Conservation (phyloP, 2,113 vertebrate genomes). For the Marcusenius ussheri region DNA sequence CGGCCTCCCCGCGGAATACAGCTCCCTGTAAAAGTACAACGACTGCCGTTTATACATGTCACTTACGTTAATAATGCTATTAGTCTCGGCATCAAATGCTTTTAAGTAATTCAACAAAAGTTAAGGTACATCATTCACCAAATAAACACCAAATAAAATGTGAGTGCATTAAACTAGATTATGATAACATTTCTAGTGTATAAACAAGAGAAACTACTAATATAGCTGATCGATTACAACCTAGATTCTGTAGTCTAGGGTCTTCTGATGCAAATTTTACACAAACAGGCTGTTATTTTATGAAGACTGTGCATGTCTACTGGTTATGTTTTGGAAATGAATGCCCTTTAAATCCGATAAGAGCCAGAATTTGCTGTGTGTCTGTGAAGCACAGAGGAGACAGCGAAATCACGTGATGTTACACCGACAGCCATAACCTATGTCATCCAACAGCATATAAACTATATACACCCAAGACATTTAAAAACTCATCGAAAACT, state of each 20-base stretch:
- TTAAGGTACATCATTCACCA: neutral
- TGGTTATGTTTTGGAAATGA: neutral
- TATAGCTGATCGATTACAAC: neutral
- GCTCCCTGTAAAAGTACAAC: conserved; percentile 68
- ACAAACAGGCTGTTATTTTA: neutral
- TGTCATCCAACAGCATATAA: neutral
- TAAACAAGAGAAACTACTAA: neutral
- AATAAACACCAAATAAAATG: neutral
- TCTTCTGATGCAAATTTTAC: neutral
- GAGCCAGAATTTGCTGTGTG: neutral
- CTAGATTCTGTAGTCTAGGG: neutral
- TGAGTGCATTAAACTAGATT: neutral
- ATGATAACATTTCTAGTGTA: neutral
- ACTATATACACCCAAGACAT: neutral
- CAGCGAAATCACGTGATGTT: neutral
- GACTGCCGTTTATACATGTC: neutral
- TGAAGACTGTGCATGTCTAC: neutral
- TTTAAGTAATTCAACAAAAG: neutral
- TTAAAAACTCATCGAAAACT: neutral
- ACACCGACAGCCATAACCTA: neutral
- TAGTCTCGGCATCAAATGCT: neutral
- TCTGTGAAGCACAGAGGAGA: neutral
- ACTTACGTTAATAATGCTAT: neutral
- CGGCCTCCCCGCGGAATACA: conserved; percentile 91
- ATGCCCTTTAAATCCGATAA: neutral